These are phyloP conservation scores for Propithecus deckenii DNA, from an alignment of 2,797 vertebrate species.

Conservation along the genomic window DNA sequence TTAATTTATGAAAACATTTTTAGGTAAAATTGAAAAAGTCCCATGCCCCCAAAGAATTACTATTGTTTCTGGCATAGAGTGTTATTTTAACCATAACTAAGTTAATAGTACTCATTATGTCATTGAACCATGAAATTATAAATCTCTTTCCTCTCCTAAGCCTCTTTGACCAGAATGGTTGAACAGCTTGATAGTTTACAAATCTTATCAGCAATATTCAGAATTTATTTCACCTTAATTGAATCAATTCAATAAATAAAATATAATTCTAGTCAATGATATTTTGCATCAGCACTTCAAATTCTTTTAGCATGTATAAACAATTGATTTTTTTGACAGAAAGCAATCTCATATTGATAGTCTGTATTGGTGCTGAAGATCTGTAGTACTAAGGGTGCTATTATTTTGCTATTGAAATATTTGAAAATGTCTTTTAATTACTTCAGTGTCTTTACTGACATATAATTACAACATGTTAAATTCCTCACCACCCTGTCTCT, in stretches of 20 bases:
- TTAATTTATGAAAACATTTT: slow-evolving; percentile 52
- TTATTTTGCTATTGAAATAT: slow-evolving; percentile 36
- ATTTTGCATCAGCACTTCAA: slow-evolving; percentile 47
- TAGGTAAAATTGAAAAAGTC: not conserved
- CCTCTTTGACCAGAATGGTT: slow-evolving; percentile 66
- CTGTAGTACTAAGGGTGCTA: slow-evolving; percentile 63
- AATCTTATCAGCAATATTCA: slow-evolving; percentile 63
- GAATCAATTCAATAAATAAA: slow-evolving; percentile 68
- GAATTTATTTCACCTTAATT: slow-evolving; percentile 67
- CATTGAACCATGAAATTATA: slow-evolving; percentile 67
- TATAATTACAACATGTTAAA: not conserved
- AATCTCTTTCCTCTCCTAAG: slow-evolving; percentile 69
- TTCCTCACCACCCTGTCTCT: not conserved
- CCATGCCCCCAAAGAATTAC: not conserved
- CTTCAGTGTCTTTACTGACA: slow-evolving; percentile 1
- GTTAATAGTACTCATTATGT: slow-evolving; percentile 70
- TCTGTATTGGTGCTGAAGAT: slow-evolving; percentile 22
- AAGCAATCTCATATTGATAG: slow-evolving; percentile 46
- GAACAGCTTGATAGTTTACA: slow-evolving; percentile 48
- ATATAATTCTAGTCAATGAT: slow-evolving; percentile 38
- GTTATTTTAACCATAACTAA: slow-evolving; percentile 69
- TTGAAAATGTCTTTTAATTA: slow-evolving; percentile 20
- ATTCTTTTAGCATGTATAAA: slow-evolving; percentile 30
- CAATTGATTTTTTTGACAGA: slow-evolving; percentile 72
- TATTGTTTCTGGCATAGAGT: slow-evolving; percentile 47